phyloP scores from a whole-genome alignment of 2,888 invertebrate species.

The Ophion costatus region DNA sequence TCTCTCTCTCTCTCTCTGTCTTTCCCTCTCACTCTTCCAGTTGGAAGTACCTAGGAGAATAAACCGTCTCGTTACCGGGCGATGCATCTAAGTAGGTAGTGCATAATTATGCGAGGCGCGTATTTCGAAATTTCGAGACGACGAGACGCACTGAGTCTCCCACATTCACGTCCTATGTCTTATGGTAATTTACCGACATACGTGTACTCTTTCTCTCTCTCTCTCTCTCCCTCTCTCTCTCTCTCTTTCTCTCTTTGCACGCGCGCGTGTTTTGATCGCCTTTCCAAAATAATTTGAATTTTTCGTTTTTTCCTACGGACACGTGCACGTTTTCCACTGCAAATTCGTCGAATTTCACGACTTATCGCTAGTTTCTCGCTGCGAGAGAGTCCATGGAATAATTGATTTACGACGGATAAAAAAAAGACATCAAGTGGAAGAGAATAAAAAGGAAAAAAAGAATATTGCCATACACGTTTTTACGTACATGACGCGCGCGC shows the following conservation, averaged over 20 bases:
- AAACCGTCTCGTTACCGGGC: background rate
- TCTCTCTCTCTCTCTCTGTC: background rate
- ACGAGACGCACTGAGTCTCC: slow-evolving; percentile 20
- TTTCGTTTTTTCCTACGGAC: no score
- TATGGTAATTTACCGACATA: slow-evolving; percentile 8
- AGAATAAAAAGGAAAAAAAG: background rate
- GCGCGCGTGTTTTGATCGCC: no score
- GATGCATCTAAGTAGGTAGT: slow-evolving; percentile 53
- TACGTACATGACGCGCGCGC: no score
- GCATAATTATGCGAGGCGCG: slow-evolving; percentile 63
- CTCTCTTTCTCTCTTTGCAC: background rate
- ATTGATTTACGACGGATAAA: slow-evolving; percentile 37
- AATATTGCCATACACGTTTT: background rate
- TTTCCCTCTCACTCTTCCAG: slow-evolving; percentile 3
- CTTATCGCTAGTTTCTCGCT: background rate
- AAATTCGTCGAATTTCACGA: slow-evolving; percentile 1
- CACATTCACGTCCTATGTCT: slow-evolving; percentile 38
- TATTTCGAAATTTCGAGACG: slow-evolving; percentile 62
- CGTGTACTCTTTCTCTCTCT: background rate
- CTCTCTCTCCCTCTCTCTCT: no score
- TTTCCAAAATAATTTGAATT: no score
- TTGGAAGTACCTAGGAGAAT: background rate
- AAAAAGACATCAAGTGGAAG: background rate
- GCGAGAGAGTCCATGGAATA: no score
- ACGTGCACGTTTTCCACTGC: background rate